phyloP scores from a whole-genome alignment of 2,113 vertebrate genomes.

The Climacteris rufus region DNA sequence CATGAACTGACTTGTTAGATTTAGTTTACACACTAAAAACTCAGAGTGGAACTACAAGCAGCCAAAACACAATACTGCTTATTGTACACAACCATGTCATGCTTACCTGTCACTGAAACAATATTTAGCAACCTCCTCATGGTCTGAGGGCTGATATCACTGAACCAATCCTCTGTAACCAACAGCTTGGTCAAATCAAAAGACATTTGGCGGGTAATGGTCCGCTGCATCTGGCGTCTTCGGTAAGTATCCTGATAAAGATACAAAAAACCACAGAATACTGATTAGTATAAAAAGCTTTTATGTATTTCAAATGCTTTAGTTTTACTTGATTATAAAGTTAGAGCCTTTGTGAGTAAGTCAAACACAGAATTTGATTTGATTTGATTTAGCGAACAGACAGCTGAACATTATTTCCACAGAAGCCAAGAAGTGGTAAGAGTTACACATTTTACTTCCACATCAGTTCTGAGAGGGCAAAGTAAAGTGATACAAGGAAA shows the following conservation, averaged over 20 bases:
- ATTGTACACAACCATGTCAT: neutral
- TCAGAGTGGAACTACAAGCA: neutral
- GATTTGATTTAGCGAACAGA: too few species aligned
- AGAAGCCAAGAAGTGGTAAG: neutral
- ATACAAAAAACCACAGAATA: neutral
- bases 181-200: slow-evolving; percentile 96
- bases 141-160: slow-evolving; percentile 97
- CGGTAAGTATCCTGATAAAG: slow-evolving; percentile 88
- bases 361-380: too few species aligned
- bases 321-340: neutral
- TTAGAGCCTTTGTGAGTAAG: neutral
- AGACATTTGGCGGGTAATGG: slow-evolving; percentile 95
- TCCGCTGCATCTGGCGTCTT: slow-evolving; percentile 91
- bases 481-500: neutral
- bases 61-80: neutral
- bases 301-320: neutral
- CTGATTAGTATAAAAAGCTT: neutral
- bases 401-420: neutral
- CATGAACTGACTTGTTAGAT: neutral
- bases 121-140: slow-evolving; percentile 97
- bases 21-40: neutral
- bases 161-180: slow-evolving; percentile 98
- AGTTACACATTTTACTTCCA: neutral
- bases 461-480: neutral
- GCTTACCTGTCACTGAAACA: slow-evolving; percentile 92